Percentiles rank a stretch among this genome's conserved stretches.
These are phyloP conservation scores for Caenorhabditis virilis DNA, from an alignment of 2,888 invertebrate genomes.

Conservation along the genomic window DNA sequence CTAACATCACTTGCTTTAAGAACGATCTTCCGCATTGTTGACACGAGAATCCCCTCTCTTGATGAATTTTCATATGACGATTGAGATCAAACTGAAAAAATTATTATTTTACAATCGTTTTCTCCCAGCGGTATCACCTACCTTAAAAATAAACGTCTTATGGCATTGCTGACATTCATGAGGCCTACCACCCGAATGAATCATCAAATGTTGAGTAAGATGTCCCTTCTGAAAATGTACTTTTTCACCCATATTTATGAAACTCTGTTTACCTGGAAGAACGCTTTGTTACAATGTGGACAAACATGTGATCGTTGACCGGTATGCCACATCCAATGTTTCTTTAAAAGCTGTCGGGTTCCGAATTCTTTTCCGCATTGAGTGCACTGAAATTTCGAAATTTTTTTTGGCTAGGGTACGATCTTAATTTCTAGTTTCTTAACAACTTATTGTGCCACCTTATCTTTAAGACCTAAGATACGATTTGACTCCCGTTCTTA, in stretches of 20 bases:
- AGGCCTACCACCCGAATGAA: conserved; percentile 65
- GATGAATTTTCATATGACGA: conserved; percentile 69
- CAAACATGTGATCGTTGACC: conserved; percentile 70
- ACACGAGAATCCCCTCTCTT: conserved; percentile 64
- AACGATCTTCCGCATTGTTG: conserved; percentile 61
- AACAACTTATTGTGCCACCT: background rate
- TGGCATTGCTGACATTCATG: conserved; percentile 64
- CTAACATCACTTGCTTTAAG: conserved; percentile 55
- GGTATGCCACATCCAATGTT: conserved; percentile 71
- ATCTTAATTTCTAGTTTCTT: background rate
- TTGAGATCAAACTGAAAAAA: conserved; percentile 58
- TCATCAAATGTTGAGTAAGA: conserved; percentile 69
- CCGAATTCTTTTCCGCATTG: conserved; percentile 71
- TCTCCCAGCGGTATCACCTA: conserved; percentile 24
- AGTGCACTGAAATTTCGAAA: conserved; percentile 57
- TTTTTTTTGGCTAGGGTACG: background rate
- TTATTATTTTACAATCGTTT: conserved; percentile 1
- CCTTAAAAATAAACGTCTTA: conserved; percentile 69
- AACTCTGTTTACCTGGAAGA: conserved; percentile 63
- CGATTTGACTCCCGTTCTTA: conserved; percentile 1
- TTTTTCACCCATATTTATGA: background rate
- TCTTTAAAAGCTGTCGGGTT: conserved; percentile 70
- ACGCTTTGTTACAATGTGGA: conserved; percentile 69
- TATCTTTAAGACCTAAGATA: background rate
- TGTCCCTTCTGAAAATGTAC: conserved; percentile 65